These are phyloP conservation scores for Lordiphosa mommai DNA, from an alignment of 1,140 invertebrate species.

Conservation along the genomic window DNA sequence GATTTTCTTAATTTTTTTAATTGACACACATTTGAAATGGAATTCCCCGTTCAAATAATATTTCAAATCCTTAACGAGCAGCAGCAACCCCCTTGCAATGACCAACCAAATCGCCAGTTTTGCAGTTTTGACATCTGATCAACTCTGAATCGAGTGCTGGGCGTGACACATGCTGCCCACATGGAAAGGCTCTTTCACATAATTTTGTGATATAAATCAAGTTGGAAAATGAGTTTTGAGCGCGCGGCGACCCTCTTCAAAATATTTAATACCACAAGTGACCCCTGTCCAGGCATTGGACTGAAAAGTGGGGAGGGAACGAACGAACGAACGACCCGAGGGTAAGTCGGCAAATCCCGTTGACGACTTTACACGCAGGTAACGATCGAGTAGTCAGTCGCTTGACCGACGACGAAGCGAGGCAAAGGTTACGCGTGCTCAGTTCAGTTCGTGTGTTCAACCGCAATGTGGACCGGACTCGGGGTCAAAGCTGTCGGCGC, in stretches of 20 bases:
- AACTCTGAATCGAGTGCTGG: conserved; percentile 38
- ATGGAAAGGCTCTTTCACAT: conserved; percentile 22
- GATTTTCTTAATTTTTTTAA: no score
- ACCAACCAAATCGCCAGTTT: neutral
- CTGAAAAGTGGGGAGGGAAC: neutral
- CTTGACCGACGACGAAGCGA: conserved; percentile 1
- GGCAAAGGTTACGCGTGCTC: conserved; percentile 67
- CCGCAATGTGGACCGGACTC: conserved; percentile 14
- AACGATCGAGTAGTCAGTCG: conserved; percentile 1
- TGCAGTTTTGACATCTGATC: conserved; percentile 19
- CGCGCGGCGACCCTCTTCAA: conserved; percentile 62
- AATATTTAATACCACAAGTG: conserved; percentile 75
- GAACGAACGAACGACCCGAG: neutral
- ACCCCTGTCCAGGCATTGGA: conserved; percentile 62
- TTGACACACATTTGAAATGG: no score
- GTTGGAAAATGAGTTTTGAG: conserved; percentile 42
- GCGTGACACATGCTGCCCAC: conserved; percentile 54
- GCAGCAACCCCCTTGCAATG: neutral
- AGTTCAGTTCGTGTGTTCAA: conserved; percentile 47
- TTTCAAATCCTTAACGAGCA: neutral
- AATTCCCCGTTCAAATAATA: no score
- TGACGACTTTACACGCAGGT: conserved; percentile 34
- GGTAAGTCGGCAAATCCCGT: conserved; percentile 41
- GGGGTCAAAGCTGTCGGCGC: conserved; percentile 60
- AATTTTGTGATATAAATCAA: conserved; percentile 65